Percentiles rank a stretch among this genome's conserved stretches.
These are phyloP conservation scores for Acleris emargana DNA, from an alignment of 2,888 invertebrate species.

Conservation along the genomic window DNA sequence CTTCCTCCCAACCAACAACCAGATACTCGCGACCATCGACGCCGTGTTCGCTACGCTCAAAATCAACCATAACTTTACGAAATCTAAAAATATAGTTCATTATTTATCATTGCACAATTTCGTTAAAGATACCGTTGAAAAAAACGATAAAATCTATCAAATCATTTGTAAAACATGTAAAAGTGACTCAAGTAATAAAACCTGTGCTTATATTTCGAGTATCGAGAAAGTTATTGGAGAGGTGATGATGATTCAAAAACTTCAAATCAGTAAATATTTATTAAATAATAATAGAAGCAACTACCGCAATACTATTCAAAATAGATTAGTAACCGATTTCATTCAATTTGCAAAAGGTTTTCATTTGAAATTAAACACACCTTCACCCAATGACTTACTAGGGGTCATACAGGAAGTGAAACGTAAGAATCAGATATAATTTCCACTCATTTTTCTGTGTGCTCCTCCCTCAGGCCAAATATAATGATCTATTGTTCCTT, in stretches of 20 bases:
- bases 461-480: too few species aligned
- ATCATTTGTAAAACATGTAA: neutral
- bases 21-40: conserved; percentile 46
- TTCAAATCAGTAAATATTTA: neutral
- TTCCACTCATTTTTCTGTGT: too few species aligned
- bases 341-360: neutral
- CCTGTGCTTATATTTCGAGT: neutral
- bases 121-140: neutral
- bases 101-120: conserved; percentile 47
- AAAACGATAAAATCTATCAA: conserved; percentile 1
- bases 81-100: conserved; percentile 40
- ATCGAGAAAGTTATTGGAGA: neutral
- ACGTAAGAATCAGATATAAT: too few species aligned
- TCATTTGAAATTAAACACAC: neutral
- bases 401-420: too few species aligned
- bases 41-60: conserved; percentile 47
- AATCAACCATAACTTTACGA: conserved; percentile 42
- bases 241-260: neutral
- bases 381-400: neutral
- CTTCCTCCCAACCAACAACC: conserved; percentile 42
- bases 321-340: neutral
- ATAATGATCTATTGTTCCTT: too few species aligned
- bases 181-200: neutral
- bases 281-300: neutral
- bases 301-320: neutral